Conservation (phyloP, 2,113 vertebrate species). For the Lethenteron camtschaticum region DNA sequence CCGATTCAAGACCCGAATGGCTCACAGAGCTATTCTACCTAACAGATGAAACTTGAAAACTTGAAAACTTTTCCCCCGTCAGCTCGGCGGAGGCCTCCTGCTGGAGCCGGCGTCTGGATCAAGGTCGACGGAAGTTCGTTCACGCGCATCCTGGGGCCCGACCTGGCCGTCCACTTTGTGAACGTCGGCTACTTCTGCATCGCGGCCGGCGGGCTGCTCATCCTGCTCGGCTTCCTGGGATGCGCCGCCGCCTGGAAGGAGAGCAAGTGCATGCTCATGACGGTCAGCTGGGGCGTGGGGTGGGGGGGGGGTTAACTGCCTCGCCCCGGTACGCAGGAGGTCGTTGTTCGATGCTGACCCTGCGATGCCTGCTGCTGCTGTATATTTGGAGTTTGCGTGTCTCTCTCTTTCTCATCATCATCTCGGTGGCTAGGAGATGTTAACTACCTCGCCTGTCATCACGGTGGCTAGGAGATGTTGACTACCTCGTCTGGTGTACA, state of each 20-base stretch:
- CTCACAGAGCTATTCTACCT: too few relatives aligned
- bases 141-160: conserved; percentile 24
- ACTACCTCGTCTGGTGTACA: too few relatives aligned
- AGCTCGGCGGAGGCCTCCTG: conserved; percentile 41
- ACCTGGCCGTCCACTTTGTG: conserved; percentile 29
- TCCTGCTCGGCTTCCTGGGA: conserved; percentile 49
- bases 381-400: not conserved
- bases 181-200: conserved; percentile 55
- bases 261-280: conserved; percentile 66
- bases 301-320: not conserved
- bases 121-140: conserved; percentile 32
- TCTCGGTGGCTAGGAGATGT: too few relatives aligned
- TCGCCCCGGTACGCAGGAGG: too few relatives aligned
- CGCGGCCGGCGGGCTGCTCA: conserved; percentile 29
- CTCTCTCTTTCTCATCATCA: too few relatives aligned
- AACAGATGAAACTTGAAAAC: too few relatives aligned
- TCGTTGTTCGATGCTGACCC: not conserved
- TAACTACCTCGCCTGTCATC: too few relatives aligned
- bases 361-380: not conserved
- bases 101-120: conserved; percentile 56
- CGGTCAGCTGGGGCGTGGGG: conserved; percentile 22
- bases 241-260: conserved; percentile 44
- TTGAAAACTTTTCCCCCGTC: conserved; percentile 11
- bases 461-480: too few relatives aligned
- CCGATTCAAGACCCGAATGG: too few relatives aligned